Conservation (phyloP, 2,113 vertebrate genomes). For the Petrocephalus zakoni region DNA sequence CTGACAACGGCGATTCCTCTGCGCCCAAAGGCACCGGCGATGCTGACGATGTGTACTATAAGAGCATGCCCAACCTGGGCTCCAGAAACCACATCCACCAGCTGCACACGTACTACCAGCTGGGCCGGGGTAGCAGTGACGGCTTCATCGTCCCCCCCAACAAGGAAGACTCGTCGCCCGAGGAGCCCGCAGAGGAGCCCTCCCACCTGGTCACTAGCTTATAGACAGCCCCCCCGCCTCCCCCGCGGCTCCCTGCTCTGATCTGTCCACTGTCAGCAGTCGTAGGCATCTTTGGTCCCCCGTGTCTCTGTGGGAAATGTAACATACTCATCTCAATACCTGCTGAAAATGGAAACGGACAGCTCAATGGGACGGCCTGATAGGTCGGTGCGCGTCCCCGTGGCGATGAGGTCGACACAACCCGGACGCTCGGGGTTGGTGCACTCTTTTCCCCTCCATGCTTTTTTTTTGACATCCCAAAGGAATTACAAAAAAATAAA, state of each 20-base stretch:
- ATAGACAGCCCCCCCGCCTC: slow-evolving; percentile 60
- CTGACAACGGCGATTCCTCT: slow-evolving; percentile 63
- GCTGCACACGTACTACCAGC: slow-evolving; percentile 93
- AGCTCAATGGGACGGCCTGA: slow-evolving; percentile 1
- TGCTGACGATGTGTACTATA: slow-evolving; percentile 90
- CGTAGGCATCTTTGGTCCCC: slow-evolving; percentile 50
- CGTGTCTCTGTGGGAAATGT: slow-evolving; percentile 40
- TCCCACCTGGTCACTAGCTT: slow-evolving; percentile 95
- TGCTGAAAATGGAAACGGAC: slow-evolving; percentile 35
- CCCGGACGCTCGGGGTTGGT: neutral
- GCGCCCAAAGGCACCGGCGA: slow-evolving; percentile 56
- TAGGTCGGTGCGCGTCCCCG: neutral
- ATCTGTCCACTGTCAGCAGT: slow-evolving; percentile 66
- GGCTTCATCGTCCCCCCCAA: slow-evolving; percentile 87
- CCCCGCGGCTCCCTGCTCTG: slow-evolving; percentile 44
- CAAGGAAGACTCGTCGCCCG: slow-evolving; percentile 78
- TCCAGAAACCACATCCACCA: slow-evolving; percentile 86
- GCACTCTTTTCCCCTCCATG: slow-evolving; percentile 61
- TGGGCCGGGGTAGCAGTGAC: slow-evolving; percentile 92
- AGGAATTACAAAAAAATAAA: slow-evolving; percentile 60
- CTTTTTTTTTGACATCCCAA: slow-evolving; percentile 62
- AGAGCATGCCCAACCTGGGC: slow-evolving; percentile 98
- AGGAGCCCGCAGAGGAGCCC: slow-evolving; percentile 73
- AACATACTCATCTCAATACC: slow-evolving; percentile 54
- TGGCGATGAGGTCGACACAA: slow-evolving; percentile 23